Base-by-base conservation (phyloP, 2,113 vertebrate genomes). In the Cnemophilus loriae region DNA sequence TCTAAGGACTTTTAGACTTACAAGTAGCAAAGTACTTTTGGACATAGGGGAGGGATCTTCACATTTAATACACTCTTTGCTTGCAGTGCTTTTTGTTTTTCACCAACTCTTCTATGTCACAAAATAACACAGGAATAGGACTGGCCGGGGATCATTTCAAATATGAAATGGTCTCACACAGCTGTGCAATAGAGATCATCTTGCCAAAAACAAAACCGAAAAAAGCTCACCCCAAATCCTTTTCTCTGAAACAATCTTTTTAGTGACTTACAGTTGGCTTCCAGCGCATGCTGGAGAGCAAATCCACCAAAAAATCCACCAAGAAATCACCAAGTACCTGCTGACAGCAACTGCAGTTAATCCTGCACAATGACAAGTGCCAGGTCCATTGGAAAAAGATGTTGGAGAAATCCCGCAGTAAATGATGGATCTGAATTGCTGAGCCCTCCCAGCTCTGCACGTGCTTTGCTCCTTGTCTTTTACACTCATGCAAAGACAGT, bases 231-330 rank as follows among this genome's bases (percentile, higher is more conserved):
- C 12, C 39, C 50, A n/a, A 60, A 67, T 16, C 33, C 32, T 59
- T 60, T 56, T 64, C 44, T 39, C 46, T 12, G 46, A 87, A 76
- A 65, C 8, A 32, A 28, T 37, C 41, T 42, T 47, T 85, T 82
- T n/a, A 16, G 17, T 57, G 42, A 23, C 57, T 85, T 71, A 63
- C 1, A 60, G 22, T 11, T 79, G 70, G 44, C 30, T 87, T 23
- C 49, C 33, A 77, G 65, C 0, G 2, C 30, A 1, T 15, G 11
- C 16, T 7, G 6, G 49, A 75, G 46, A 71, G 13, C 13, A 59
- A 86, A 87, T 55, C 44, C 64, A 63, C 35, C 20, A 56, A 67
- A 27, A 49, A 67, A 81, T 67, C 42, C 63, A 37, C n/a, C 64
- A 42, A 60, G 32, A 83, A 73, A 63, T 84, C 69, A 33, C 27